Evolutionary conservation across 2,888 invertebrate genomes (phyloP).

Genomic region (Sphaeridia pumilis): DNA sequence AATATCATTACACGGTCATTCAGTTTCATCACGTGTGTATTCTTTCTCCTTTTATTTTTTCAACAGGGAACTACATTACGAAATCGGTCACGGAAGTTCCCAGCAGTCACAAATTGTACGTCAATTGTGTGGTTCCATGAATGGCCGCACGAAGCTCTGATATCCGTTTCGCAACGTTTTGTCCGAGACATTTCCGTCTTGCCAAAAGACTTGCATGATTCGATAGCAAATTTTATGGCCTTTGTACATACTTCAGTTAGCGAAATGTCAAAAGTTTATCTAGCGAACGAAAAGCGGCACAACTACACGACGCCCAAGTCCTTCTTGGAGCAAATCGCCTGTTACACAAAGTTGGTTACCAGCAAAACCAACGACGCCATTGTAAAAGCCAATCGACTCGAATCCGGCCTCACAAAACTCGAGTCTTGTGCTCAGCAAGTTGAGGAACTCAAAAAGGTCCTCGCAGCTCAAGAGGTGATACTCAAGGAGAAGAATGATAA

Average conservation of each 20-base stretch:
- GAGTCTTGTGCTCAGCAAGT: slow-evolving; percentile 83
- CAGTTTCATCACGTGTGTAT: no score
- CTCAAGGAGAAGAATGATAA: slow-evolving; percentile 90
- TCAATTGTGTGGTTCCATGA: slow-evolving; percentile 98
- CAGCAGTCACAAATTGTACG: slow-evolving; percentile 87
- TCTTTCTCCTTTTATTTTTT: not conserved
- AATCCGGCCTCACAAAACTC: slow-evolving; percentile 87
- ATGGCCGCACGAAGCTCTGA: slow-evolving; percentile 94
- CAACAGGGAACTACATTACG: slow-evolving; percentile 85
- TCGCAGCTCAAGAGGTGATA: slow-evolving; percentile 87
- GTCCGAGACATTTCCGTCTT: slow-evolving; percentile 65
- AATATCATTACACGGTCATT: not conserved
- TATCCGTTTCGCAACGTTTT: slow-evolving; percentile 83
- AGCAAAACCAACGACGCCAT: slow-evolving; percentile 73
- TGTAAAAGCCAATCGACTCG: slow-evolving; percentile 71
- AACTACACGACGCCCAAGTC: slow-evolving; percentile 97
- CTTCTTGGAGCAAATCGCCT: slow-evolving; percentile 85
- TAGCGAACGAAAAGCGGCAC: slow-evolving; percentile 80
- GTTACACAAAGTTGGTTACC: slow-evolving; percentile 75
- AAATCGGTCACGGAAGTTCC: slow-evolving; percentile 86
- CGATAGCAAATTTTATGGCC: slow-evolving; percentile 87
- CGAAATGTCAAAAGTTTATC: slow-evolving; percentile 69
- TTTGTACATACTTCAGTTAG: slow-evolving; percentile 90
- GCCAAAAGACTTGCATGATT: slow-evolving; percentile 61
- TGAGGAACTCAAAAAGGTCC: slow-evolving; percentile 77